Evolutionary conservation across 2,888 invertebrate species (phyloP).

Genomic region (Drepanosiphum platanoidis): DNA sequence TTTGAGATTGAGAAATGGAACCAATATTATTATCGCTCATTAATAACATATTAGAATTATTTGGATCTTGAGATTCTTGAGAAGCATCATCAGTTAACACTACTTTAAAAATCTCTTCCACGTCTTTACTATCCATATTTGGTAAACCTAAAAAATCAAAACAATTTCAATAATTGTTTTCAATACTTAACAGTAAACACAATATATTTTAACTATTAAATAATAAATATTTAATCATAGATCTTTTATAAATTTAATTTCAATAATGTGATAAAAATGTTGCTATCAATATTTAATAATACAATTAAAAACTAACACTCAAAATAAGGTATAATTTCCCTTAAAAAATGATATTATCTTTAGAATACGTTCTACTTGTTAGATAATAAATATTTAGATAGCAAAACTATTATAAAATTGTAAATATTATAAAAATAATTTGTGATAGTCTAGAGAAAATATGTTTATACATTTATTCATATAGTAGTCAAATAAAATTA

Average conservation of each 20-base stretch:
- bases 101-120: constrained; percentile 91
- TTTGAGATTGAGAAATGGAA: constrained; percentile 44
- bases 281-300: background rate
- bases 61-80: constrained; percentile 81
- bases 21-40: constrained; percentile 57
- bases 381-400: too few relatives aligned
- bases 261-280: too few relatives aligned
- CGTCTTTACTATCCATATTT: constrained; percentile 90
- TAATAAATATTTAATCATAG: background rate
- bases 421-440: too few relatives aligned
- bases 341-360: too few relatives aligned
- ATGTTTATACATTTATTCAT: too few relatives aligned
- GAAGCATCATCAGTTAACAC: constrained; percentile 80
- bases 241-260: background rate
- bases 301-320: background rate
- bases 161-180: background rate
- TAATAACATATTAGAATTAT: constrained; percentile 68
- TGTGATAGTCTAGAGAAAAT: too few relatives aligned
- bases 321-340: background rate
- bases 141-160: constrained; percentile 71
- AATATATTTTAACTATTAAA: background rate
- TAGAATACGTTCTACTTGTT: too few relatives aligned
- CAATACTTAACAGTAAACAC: background rate
- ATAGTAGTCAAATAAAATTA: too few relatives aligned
- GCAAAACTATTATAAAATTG: too few relatives aligned